phyloP scores from a whole-genome alignment of 2,797 vertebrate genomes.

The Xenops minutus region DNA sequence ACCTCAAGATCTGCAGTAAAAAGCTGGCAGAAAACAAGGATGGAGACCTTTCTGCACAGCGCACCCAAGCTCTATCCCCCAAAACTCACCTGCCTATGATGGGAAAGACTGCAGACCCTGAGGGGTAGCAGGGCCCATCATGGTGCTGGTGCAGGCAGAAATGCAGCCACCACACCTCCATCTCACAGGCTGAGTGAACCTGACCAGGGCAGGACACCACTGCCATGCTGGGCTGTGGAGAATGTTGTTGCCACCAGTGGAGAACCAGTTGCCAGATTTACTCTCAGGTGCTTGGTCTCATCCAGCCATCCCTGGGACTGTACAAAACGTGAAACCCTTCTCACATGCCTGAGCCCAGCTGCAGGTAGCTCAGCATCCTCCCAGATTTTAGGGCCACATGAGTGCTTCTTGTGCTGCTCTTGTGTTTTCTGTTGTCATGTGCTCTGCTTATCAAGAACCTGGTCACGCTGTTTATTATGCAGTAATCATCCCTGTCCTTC shows the following conservation, averaged over 20 bases:
- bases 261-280: neutral
- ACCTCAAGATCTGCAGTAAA: rapidly evolving
- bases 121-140: neutral
- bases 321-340: neutral
- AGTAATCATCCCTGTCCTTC: neutral
- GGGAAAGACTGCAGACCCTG: rapidly evolving
- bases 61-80: neutral
- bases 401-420: neutral
- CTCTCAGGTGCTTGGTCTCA: neutral
- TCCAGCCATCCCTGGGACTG: neutral
- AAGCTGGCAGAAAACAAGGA: constrained; percentile 22
- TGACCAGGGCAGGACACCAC: neutral
- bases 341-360: neutral
- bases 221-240: neutral
- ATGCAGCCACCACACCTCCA: neutral
- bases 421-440: neutral
- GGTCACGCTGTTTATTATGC: neutral
- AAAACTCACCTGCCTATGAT: constrained; percentile 9
- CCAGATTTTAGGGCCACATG: neutral
- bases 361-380: neutral
- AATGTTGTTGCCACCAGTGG: rapidly evolving
- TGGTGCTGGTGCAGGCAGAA: rapidly evolving
- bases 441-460: neutral
- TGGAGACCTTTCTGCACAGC: constrained; percentile 19
- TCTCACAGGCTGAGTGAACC: neutral